These are phyloP conservation scores for Helobdella robusta DNA, from an alignment of 2,888 invertebrate genomes.

Conservation along the genomic window DNA sequence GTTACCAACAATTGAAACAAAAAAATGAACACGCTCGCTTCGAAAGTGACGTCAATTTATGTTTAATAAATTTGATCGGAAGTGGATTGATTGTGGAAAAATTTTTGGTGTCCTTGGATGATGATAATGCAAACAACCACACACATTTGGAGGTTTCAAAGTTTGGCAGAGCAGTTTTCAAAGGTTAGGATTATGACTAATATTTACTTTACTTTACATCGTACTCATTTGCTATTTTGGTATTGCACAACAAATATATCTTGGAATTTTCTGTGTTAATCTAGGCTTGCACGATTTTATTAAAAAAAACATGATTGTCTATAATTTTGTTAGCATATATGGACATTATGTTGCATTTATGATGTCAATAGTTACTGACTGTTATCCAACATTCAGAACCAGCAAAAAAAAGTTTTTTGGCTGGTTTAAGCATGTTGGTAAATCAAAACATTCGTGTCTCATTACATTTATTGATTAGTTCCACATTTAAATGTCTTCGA, in stretches of 20 bases:
- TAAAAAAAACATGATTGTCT: neutral
- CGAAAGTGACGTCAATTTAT: slow-evolving; percentile 34
- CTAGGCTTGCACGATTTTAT: neutral
- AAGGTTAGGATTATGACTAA: slow-evolving; percentile 54
- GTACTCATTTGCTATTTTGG: too few species aligned
- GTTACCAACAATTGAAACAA: slow-evolving; percentile 51
- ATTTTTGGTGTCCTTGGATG: slow-evolving; percentile 27
- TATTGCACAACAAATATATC: too few species aligned
- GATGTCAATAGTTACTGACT: too few species aligned
- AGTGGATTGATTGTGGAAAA: slow-evolving; percentile 37
- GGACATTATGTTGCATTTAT: too few species aligned
- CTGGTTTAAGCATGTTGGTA: slow-evolving; percentile 8
- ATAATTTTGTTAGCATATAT: slow-evolving; percentile 9
- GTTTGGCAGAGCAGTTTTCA: slow-evolving; percentile 71
- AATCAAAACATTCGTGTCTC: slow-evolving; percentile 2
- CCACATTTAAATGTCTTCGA: too few species aligned
- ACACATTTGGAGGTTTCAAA: slow-evolving; percentile 43
- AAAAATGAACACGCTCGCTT: slow-evolving; percentile 36
- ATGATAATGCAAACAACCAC: too few species aligned
- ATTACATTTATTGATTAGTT: too few species aligned
- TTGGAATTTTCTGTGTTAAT: too few species aligned
- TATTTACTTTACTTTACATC: neutral
- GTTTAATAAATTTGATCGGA: slow-evolving; percentile 41
- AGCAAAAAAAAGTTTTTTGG: neutral
- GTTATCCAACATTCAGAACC: neutral